These are phyloP conservation scores for Myocastor coypus DNA, from an alignment of 2,113 vertebrate species.

Conservation along the genomic window DNA sequence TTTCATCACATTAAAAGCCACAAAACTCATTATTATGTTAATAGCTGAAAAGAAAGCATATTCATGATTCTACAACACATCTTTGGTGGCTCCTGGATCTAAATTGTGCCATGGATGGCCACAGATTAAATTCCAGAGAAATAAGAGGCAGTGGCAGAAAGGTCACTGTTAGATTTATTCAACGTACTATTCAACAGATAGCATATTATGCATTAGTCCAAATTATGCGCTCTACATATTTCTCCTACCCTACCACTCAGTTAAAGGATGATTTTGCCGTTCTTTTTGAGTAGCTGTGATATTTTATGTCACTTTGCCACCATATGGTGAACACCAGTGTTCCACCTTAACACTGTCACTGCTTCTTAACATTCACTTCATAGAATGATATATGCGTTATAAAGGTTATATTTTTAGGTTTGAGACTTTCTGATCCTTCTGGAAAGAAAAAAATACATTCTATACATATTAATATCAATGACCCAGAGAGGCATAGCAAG, in stretches of 20 bases:
- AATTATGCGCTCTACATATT: not conserved
- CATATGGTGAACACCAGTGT: not conserved
- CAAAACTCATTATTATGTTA: not conserved
- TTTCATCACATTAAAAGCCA: not conserved
- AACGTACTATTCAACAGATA: not conserved
- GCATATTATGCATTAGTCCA: accelerated
- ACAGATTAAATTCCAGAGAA: not conserved
- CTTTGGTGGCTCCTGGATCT: not conserved
- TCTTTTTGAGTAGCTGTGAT: not conserved
- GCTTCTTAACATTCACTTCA: no score
- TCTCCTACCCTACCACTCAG: not conserved
- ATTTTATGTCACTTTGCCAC: accelerated
- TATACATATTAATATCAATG: not conserved
- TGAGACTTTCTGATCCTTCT: not conserved
- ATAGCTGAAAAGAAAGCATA: not conserved
- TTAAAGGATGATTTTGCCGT: not conserved
- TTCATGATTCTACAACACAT: not conserved
- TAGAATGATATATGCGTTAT: not conserved
- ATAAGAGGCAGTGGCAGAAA: not conserved
- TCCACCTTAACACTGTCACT: not conserved
- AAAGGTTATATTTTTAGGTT: not conserved
- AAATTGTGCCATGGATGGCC: not conserved
- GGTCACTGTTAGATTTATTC: not conserved
- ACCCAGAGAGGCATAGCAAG: not conserved
- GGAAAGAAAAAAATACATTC: not conserved